These are phyloP conservation scores for Spatula clypeata DNA, from an alignment of 2,797 vertebrate genomes.

Conservation along the genomic window DNA sequence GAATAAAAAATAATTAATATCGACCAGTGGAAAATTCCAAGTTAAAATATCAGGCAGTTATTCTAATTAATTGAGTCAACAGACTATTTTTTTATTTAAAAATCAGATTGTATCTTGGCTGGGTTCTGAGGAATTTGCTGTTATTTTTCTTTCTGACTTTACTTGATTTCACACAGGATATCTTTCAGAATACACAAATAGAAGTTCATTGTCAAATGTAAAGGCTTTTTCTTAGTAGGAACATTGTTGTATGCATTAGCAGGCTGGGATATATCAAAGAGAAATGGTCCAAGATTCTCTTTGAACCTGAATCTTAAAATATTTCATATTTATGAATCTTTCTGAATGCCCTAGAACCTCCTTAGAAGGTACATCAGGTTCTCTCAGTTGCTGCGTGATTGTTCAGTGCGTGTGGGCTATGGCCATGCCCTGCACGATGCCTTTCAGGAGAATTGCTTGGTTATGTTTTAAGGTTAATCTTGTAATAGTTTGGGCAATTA, in stretches of 20 bases:
- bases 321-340: background rate
- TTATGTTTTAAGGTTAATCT: background rate
- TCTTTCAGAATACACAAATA: background rate
- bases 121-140: background rate
- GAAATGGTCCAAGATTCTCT: background rate
- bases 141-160: background rate
- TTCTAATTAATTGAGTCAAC: background rate
- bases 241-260: background rate
- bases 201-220: background rate
- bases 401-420: background rate
- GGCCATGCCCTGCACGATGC: rapidly evolving
- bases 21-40: background rate
- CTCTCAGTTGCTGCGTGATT: background rate
- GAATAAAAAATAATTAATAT: background rate
- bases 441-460: background rate
- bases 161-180: background rate
- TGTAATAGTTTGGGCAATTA: background rate
- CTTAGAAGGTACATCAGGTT: background rate
- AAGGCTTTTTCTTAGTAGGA: background rate
- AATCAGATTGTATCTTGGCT: background rate
- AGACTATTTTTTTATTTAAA: background rate
- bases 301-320: background rate
- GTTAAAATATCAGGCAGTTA: background rate
- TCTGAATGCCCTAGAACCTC: background rate
- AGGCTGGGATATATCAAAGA: background rate